Conservation (phyloP, 2,113 vertebrate species). For the Chionodraco myersi region DNA sequence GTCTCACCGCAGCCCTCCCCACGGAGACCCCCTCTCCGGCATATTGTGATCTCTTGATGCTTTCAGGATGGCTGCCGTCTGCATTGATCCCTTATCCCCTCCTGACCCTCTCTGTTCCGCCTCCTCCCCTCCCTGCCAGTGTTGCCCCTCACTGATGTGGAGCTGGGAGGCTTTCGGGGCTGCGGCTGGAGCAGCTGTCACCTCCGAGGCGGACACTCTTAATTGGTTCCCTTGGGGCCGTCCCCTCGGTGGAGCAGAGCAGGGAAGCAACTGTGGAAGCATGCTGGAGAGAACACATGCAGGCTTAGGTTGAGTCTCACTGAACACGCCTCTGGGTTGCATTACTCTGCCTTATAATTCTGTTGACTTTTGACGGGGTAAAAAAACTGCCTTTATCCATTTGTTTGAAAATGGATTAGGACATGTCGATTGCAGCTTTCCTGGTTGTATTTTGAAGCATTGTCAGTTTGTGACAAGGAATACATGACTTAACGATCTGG, state of each 20-base stretch:
- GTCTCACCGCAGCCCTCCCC: background rate
- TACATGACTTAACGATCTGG: background rate
- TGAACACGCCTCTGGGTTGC: constrained; percentile 13
- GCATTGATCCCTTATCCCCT: constrained; percentile 42
- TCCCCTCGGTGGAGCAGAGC: constrained; percentile 51
- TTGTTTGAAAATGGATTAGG: background rate
- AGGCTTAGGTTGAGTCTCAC: constrained; percentile 46
- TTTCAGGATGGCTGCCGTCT: constrained; percentile 23
- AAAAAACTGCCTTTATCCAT: background rate
- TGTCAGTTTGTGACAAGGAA: background rate
- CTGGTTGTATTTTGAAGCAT: background rate
- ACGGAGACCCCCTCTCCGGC: background rate
- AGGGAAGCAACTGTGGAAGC: constrained; percentile 43
- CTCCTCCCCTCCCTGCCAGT: constrained; percentile 10
- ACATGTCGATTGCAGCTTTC: background rate
- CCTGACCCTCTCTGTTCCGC: constrained; percentile 12
- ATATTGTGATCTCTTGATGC: constrained; percentile 16
- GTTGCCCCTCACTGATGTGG: constrained; percentile 41
- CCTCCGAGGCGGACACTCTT: constrained; percentile 57
- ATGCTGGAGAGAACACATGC: constrained; percentile 29
- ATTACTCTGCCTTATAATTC: background rate
- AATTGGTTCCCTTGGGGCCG: constrained; percentile 73
- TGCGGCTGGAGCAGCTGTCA: constrained; percentile 69
- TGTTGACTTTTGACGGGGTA: background rate
- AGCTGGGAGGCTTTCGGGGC: constrained; percentile 53